Conservation (phyloP, 2,113 vertebrate genomes). For the Sorex araneus region DNA sequence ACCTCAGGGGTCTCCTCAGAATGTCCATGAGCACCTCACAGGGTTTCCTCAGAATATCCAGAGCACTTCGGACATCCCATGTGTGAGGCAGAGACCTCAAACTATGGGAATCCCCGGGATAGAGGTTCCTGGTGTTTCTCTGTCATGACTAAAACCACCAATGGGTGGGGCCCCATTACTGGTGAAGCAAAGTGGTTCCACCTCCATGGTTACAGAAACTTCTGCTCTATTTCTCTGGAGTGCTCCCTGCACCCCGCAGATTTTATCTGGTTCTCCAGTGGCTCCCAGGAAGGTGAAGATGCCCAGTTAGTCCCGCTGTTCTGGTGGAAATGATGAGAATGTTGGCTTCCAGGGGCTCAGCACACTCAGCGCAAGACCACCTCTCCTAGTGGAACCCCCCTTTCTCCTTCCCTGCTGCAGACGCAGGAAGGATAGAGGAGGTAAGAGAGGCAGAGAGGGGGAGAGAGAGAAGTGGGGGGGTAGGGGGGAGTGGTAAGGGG, state of each 20-base stretch:
- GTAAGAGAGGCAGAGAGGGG: no score
- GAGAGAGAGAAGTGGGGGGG: no score
- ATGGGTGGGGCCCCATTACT: neutral
- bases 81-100: no score
- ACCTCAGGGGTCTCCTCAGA: no score
- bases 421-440: no score
- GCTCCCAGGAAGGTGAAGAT: neutral
- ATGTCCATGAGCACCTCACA: no score
- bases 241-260: slow-evolving; percentile 13
- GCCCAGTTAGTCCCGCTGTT: slow-evolving; percentile 42
- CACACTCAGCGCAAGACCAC: neutral
- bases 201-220: neutral
- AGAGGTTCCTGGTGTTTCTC: neutral
- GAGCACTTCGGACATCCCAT: no score
- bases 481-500: no score
- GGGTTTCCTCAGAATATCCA: no score
- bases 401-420: no score
- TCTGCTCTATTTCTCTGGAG: slow-evolving; percentile 5
- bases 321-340: neutral
- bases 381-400: no score
- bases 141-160: neutral
- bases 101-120: neutral
- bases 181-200: neutral
- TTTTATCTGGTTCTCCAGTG: neutral
- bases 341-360: slow-evolving; percentile 37